Conservation (phyloP, 2,888 invertebrate species). For the Allolobophora icterica region DNA sequence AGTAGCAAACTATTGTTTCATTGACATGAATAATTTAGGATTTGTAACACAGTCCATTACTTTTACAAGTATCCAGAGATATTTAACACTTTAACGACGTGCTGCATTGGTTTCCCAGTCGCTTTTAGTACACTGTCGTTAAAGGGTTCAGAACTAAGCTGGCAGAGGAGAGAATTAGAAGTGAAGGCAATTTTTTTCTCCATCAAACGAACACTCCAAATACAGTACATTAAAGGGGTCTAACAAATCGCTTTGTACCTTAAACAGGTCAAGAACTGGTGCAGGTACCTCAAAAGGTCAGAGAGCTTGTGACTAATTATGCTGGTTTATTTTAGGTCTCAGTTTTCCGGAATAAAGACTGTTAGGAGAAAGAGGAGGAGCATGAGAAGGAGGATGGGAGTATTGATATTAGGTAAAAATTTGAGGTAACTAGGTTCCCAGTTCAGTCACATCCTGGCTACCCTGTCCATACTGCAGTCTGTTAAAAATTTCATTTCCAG, state of each 20-base stretch:
- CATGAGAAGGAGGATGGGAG: background rate
- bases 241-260: background rate
- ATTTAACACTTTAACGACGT: too few species aligned
- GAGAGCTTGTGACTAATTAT: background rate
- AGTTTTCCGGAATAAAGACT: background rate
- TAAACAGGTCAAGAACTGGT: too few species aligned
- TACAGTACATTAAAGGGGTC: too few species aligned
- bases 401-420: background rate
- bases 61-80: background rate
- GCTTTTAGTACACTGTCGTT: too few species aligned
- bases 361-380: background rate
- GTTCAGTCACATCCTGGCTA: conserved; percentile 8
- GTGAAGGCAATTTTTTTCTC: too few species aligned
- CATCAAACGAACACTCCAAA: too few species aligned
- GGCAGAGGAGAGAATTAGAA: too few species aligned
- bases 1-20: too few species aligned
- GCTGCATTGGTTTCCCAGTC: too few species aligned
- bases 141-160: too few species aligned
- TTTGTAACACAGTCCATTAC: background rate
- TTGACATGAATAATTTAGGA: too few species aligned
- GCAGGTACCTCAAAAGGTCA: background rate
- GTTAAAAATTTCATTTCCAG: conserved; percentile 1
- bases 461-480: background rate
- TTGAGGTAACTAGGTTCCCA: background rate
- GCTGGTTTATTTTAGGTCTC: background rate